A percentile compares a stretch with the other conserved stretches of the same genome.
phyloP scores from a whole-genome alignment of 2,888 invertebrate genomes.

The Drosophila mimica region DNA sequence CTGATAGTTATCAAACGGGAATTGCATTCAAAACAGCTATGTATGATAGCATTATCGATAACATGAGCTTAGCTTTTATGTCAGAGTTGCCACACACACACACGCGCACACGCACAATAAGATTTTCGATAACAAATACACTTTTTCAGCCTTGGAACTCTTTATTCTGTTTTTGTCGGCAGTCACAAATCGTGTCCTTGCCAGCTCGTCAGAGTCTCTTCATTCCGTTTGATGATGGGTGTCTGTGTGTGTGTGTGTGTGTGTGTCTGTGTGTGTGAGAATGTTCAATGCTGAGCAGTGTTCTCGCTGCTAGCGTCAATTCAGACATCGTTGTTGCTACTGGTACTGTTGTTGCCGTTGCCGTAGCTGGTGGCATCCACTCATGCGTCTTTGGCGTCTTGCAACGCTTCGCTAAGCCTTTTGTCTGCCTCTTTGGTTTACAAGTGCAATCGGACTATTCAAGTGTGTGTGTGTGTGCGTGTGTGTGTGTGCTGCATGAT shows the following conservation, averaged over 20 bases:
- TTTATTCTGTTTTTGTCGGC: conserved; percentile 25
- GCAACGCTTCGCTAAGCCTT: conserved; percentile 55
- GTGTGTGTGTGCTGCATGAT: conserved; percentile 32
- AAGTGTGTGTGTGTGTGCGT: conserved; percentile 2
- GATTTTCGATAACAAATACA: conserved; percentile 26
- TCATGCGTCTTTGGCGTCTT: conserved; percentile 43
- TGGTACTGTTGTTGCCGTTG: conserved; percentile 7
- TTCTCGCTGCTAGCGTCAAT: conserved; percentile 22
- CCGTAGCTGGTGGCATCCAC: conserved; percentile 23
- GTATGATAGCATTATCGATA: neutral
- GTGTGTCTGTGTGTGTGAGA: conserved; percentile 3
- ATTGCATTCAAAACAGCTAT: neutral
- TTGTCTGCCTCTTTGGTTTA: conserved; percentile 55
- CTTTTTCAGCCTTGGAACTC: neutral
- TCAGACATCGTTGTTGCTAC: conserved; percentile 28
- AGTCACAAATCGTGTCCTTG: conserved; percentile 19
- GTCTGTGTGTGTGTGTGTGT: conserved; percentile 5
- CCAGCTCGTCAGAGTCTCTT: conserved; percentile 11
- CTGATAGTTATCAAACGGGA: neutral
- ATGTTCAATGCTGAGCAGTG: conserved; percentile 12
- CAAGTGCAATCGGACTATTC: conserved; percentile 43
- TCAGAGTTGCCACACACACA: neutral
- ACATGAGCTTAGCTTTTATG: neutral
- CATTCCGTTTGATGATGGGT: neutral
- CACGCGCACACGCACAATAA: neutral